Evolutionary conservation across 2,888 invertebrate species (phyloP).

Genomic region (Chaetoderma sp.): DNA sequence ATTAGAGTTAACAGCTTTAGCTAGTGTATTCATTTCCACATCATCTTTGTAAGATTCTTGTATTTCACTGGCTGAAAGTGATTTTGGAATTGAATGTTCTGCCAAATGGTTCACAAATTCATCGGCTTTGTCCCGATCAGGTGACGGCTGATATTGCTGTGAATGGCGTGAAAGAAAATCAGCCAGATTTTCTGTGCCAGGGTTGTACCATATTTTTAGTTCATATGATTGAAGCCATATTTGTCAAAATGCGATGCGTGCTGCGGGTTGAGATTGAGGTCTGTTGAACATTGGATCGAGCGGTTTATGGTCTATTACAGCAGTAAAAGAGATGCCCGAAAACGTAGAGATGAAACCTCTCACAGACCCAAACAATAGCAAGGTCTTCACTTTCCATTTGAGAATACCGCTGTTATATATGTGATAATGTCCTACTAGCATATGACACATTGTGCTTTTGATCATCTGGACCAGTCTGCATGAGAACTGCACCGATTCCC

Average conservation of each 20-base stretch:
- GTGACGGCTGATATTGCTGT: too few relatives aligned
- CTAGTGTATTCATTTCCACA: too few relatives aligned
- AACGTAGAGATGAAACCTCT: constrained; percentile 26
- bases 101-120: too few relatives aligned
- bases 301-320: constrained; percentile 31
- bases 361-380: constrained; percentile 20
- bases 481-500: constrained; percentile 12
- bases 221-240: constrained; percentile 12
- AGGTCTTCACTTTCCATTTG: constrained; percentile 18
- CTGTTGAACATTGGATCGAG: constrained; percentile 23
- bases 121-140: too few relatives aligned
- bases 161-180: constrained; percentile 22
- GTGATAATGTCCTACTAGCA: constrained; percentile 17
- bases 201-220: not conserved
- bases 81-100: too few relatives aligned
- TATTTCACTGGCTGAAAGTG: too few relatives aligned
- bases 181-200: constrained; percentile 29
- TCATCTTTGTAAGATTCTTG: too few relatives aligned
- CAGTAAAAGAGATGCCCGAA: constrained; percentile 14
- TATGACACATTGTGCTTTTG: not conserved
- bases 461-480: not conserved
- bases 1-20: too few relatives aligned
- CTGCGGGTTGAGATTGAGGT: constrained; percentile 5
- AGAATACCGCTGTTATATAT: constrained; percentile 19
- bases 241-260: constrained; percentile 22